These are phyloP conservation scores for Castor canadensis DNA, from an alignment of 2,113 vertebrate genomes.

Conservation along the genomic window DNA sequence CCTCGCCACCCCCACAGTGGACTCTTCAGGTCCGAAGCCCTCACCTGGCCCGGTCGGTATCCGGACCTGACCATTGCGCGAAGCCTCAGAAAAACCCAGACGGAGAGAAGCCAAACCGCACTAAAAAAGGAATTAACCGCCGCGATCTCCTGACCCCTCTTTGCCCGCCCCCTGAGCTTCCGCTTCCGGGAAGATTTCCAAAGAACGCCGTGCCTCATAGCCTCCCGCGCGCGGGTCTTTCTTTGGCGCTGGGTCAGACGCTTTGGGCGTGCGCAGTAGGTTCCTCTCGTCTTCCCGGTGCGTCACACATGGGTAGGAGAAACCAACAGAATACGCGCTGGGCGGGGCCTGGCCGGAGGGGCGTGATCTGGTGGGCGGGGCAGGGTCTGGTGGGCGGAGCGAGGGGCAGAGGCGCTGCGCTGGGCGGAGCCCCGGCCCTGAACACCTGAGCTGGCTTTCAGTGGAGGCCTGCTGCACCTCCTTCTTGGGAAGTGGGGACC, in stretches of 20 bases:
- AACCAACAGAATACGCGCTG: accelerated
- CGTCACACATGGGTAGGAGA: neutral
- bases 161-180: constrained; percentile 61
- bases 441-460: neutral
- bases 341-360: neutral
- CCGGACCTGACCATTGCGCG: constrained; percentile 73
- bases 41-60: constrained; percentile 63
- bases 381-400: accelerated
- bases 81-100: neutral
- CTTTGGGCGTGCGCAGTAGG: constrained; percentile 8
- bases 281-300: accelerated
- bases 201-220: neutral
- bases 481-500: neutral
- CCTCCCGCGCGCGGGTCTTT: accelerated
- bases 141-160: neutral
- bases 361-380: accelerated
- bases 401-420: accelerated
- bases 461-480: neutral
- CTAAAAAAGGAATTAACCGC: constrained; percentile 59
- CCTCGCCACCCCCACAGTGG: neutral
- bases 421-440: accelerated
- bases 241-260: accelerated
- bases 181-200: constrained; percentile 71
- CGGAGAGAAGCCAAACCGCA: neutral
- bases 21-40: neutral